Evolutionary conservation across 1,140 invertebrate species (phyloP).

Genomic region (Palaemon carinicauda): DNA sequence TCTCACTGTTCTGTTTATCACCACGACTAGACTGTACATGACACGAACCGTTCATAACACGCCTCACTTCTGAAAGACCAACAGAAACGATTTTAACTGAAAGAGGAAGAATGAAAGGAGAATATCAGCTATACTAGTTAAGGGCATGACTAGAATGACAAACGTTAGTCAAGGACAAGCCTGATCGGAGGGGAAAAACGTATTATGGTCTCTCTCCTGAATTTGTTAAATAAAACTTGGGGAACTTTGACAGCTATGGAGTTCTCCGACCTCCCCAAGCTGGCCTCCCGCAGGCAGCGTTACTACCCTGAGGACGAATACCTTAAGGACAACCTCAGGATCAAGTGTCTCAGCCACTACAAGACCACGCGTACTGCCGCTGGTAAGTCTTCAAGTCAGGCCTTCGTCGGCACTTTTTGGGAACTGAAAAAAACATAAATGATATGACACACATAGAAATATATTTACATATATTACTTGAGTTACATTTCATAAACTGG

Average conservation of each 20-base stretch:
- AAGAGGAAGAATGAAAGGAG: too few relatives aligned
- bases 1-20: too few relatives aligned
- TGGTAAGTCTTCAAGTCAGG: conserved; percentile 48
- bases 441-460: neutral
- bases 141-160: too few relatives aligned
- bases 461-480: neutral
- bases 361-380: conserved; percentile 59
- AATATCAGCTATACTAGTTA: too few relatives aligned
- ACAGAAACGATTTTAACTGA: too few relatives aligned
- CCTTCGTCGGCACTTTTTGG: neutral
- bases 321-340: conserved; percentile 60
- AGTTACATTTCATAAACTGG: neutral
- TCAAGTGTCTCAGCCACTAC: conserved; percentile 60
- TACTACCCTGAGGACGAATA: conserved; percentile 60
- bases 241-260: conserved; percentile 55
- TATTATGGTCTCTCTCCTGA: neutral
- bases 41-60: too few relatives aligned
- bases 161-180: too few relatives aligned
- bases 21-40: too few relatives aligned
- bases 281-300: conserved; percentile 57
- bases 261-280: conserved; percentile 52
- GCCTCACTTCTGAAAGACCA: too few relatives aligned
- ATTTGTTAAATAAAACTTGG: neutral
- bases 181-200: neutral
- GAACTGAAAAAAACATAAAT: neutral